Evolutionary conservation across 2,797 vertebrate species (phyloP).

Genomic region (Bufotes viridis): DNA sequence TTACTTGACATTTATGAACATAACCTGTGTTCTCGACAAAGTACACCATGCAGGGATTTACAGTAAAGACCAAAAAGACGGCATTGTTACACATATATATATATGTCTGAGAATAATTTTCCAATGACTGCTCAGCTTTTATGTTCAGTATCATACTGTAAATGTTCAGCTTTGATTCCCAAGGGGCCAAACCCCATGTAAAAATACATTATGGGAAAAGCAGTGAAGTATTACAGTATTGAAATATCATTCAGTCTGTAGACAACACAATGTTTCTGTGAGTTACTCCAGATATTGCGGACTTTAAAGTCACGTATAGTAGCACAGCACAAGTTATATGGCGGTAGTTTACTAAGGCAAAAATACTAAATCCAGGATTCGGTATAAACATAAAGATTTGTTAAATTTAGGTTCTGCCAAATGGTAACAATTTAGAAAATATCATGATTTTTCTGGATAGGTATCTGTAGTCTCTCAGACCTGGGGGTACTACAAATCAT

Average conservation of each 20-base stretch:
- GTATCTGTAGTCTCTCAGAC: no score
- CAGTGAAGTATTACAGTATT: conserved; percentile 19
- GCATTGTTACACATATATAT: conserved; percentile 31
- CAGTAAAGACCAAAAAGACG: conserved; percentile 20
- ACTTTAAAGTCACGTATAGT: not conserved
- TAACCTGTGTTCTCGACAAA: conserved; percentile 24
- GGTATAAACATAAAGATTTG: not conserved
- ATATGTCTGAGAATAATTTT: conserved; percentile 32
- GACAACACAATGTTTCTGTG: not conserved
- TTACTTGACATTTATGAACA: conserved; percentile 46
- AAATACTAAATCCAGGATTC: not conserved
- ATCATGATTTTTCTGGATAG: not conserved
- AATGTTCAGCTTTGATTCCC: conserved; percentile 19
- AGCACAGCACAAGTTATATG: not conserved
- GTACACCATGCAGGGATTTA: conserved; percentile 21
- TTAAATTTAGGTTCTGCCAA: not conserved
- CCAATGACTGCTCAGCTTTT: conserved; percentile 19
- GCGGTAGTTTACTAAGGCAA: not conserved
- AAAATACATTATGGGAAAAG: not conserved
- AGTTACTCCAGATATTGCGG: not conserved
- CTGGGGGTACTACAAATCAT: no score
- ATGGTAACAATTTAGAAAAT: not conserved
- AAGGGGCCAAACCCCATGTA: conserved; percentile 9
- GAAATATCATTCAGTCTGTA: not conserved
- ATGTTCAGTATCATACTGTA: conserved; percentile 32